Evolutionary conservation across 2,113 vertebrate species (phyloP).

Genomic region (Corydoras sp.): DNA sequence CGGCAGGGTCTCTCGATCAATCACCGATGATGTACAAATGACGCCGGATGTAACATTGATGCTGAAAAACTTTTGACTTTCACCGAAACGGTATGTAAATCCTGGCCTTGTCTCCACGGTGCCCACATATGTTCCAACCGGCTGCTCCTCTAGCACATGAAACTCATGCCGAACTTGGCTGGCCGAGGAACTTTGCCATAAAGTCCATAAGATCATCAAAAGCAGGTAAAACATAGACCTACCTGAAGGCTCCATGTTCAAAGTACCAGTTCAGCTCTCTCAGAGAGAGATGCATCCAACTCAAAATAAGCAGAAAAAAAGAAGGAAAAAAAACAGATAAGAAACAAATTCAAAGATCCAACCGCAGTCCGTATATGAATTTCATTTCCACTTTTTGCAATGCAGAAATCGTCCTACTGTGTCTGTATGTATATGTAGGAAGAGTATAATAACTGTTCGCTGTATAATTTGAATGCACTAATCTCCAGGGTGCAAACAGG

Average conservation of each 20-base stretch:
- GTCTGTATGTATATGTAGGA: not conserved
- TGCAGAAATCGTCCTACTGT: not conserved
- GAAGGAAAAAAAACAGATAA: not conserved
- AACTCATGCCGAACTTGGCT: conserved; percentile 90
- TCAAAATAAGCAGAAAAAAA: conserved; percentile 46
- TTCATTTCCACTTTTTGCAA: conserved; percentile 22
- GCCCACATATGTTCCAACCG: conserved; percentile 85
- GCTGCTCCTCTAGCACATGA: conserved; percentile 87
- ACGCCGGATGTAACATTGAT: conserved; percentile 86
- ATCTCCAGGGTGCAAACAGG: not conserved
- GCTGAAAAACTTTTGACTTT: conserved; percentile 85
- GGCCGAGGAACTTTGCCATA: conserved; percentile 58
- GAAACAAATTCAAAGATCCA: not conserved
- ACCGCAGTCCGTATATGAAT: conserved; percentile 6
- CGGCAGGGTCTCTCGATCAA: conserved; percentile 85
- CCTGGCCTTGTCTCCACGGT: conserved; percentile 83
- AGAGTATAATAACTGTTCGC: not conserved
- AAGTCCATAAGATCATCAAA: conserved; percentile 64
- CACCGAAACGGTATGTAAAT: conserved; percentile 94
- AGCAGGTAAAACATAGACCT: conserved; percentile 51
- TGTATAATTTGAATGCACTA: not conserved
- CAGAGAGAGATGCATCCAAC: conserved; percentile 59
- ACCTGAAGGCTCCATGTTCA: conserved; percentile 64
- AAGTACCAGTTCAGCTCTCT: conserved; percentile 50
- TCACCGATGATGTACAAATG: conserved; percentile 81